Percentiles rank a stretch among this genome's conserved stretches.
phyloP scores from a whole-genome alignment of 2,797 vertebrate species.

The Dryobates pubescens region DNA sequence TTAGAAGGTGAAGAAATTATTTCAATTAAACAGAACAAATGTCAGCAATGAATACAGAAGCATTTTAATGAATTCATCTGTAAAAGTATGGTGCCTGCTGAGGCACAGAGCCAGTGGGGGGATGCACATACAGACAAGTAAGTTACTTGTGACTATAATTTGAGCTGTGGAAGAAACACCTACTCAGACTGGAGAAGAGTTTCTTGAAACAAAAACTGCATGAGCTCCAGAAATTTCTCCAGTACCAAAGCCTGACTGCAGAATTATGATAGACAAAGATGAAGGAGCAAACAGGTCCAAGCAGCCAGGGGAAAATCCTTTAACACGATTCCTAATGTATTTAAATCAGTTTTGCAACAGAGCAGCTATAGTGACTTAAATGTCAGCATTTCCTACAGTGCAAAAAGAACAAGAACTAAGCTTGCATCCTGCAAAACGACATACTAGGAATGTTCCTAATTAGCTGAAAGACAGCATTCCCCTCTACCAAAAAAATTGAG shows the following conservation, averaged over 20 bases:
- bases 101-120: constrained; percentile 41
- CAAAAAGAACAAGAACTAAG: neutral
- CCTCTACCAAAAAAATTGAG: neutral
- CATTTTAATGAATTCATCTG: constrained; percentile 74
- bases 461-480: neutral
- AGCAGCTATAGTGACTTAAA: neutral
- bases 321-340: neutral
- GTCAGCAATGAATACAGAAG: constrained; percentile 60
- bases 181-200: neutral
- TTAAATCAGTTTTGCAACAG: neutral
- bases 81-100: constrained; percentile 43
- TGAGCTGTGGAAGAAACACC: neutral
- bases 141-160: constrained; percentile 36
- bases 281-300: neutral
- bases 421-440: neutral
- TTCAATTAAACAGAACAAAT: constrained; percentile 71
- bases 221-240: neutral
- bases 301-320: neutral
- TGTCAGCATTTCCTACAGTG: neutral
- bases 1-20: constrained; percentile 69
- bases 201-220: neutral
- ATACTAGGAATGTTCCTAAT: neutral
- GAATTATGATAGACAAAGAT: neutral
- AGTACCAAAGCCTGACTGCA: neutral
- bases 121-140: neutral